Conservation (phyloP, 2,113 vertebrate genomes). For the Zosterops hypoxanthus region DNA sequence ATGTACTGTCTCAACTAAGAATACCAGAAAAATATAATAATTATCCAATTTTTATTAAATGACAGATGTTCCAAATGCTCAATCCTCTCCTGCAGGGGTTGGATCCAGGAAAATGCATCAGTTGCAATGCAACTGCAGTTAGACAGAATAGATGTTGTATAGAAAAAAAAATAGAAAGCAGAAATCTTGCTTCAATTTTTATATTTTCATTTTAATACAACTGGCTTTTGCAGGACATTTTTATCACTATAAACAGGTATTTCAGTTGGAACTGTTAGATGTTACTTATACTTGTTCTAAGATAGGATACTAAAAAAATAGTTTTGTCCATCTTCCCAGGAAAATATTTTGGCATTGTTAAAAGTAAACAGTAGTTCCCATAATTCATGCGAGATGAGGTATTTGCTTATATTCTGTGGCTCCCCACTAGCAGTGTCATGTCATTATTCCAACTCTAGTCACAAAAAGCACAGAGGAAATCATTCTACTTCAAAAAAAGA, state of each 20-base stretch:
- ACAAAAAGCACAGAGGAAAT: background rate
- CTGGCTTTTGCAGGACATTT: background rate
- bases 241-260: background rate
- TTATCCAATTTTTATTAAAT: background rate
- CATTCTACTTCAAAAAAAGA: background rate
- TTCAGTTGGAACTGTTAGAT: background rate
- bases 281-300: background rate
- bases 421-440: background rate
- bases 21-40: background rate
- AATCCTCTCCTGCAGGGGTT: background rate
- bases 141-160: background rate
- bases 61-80: slow-evolving; percentile 5
- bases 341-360: background rate
- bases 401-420: background rate
- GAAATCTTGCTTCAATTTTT: background rate
- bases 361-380: background rate
- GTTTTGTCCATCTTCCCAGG: background rate
- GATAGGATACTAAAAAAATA: background rate
- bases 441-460: background rate
- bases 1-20: background rate
- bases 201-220: background rate
- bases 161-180: background rate
- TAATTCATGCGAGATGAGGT: background rate
- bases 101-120: slow-evolving; percentile 13
- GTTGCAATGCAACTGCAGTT: slow-evolving; percentile 1